phyloP scores from a whole-genome alignment of 1,140 invertebrate species.

The Frieseomelitta varia region DNA sequence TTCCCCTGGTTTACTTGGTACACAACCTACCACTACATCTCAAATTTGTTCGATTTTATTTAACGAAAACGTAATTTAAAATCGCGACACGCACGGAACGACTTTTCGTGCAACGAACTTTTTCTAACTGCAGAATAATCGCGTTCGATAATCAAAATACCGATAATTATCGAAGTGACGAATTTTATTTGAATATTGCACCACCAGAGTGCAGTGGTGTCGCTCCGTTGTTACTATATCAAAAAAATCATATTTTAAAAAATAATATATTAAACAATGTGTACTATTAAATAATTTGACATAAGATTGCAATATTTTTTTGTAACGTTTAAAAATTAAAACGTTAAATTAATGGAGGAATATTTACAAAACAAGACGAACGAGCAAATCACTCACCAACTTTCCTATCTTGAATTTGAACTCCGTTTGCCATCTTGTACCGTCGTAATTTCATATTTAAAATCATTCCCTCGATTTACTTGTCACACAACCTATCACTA shows the following conservation, averaged over 20 bases:
- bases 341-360: constrained; percentile 49
- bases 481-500: background rate
- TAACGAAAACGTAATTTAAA: background rate
- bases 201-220: background rate
- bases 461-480: background rate
- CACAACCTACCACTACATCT: background rate
- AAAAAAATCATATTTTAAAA: background rate
- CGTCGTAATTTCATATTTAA: background rate
- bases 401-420: too few relatives aligned
- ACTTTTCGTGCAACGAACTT: background rate
- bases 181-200: too few relatives aligned
- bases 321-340: background rate
- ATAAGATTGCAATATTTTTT: background rate
- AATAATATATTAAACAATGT: background rate
- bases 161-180: background rate
- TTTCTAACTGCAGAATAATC: background rate
- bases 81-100: too few relatives aligned
- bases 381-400: background rate
- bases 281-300: background rate
- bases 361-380: constrained; percentile 51
- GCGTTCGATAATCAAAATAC: background rate
- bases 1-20: background rate
- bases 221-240: background rate
- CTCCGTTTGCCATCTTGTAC: too few relatives aligned
- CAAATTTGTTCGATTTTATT: background rate